Base-by-base conservation (phyloP, 2,888 invertebrate genomes). In the Mesodorylaimus sp. region DNA sequence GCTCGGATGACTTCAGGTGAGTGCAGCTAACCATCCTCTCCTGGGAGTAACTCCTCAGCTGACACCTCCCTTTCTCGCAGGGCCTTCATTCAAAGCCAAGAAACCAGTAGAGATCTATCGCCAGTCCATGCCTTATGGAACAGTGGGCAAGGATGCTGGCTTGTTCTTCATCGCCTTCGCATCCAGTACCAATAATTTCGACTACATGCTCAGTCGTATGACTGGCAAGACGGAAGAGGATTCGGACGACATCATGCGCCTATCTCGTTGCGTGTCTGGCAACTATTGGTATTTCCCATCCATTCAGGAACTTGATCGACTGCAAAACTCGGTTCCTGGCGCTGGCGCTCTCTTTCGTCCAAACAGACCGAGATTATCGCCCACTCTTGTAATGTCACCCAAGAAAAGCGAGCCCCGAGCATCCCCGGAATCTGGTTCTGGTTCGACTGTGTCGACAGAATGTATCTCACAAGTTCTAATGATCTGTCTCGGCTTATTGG, bases 261-360 rank as follows among this genome's bases (percentile, higher is more conserved):
- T 68, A 3, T 57, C 64, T 3, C 56, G 55, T 46, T 66, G 66
- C 50, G 57, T 61, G 23, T 61, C 62, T 48, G 65, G 66, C 38
- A 67, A 62, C 2, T 68, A 66, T 58, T 68, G 66, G 66, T 68
- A 67, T 55, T 68, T 68, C 57, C 68, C 68, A 54, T 48, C 59
- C 60, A 3, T 59, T 57, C 60, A 62, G 54, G 23, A 56, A 57
- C 3, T 50, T n/a, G n/a, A n/a, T n/a, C n/a, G n/a, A n/a, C n/a
- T n/a, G n/a, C n/a, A n/a, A n/a, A n/a, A n/a, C n/a, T n/a, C n/a
- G n/a, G n/a, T n/a, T n/a, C n/a, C n/a, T n/a, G n/a, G n/a, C n/a
- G n/a, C n/a, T n/a, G n/a, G n/a, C n/a, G n/a, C n/a, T n/a, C n/a
- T n/a, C n/a, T n/a, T n/a, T n/a, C n/a, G n/a, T n/a, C n/a, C n/a